A percentile compares a stretch with the other conserved stretches of the same genome.
These are phyloP conservation scores for Drosophila subobscura DNA, from an alignment of 1,140 invertebrate species.

Conservation along the genomic window DNA sequence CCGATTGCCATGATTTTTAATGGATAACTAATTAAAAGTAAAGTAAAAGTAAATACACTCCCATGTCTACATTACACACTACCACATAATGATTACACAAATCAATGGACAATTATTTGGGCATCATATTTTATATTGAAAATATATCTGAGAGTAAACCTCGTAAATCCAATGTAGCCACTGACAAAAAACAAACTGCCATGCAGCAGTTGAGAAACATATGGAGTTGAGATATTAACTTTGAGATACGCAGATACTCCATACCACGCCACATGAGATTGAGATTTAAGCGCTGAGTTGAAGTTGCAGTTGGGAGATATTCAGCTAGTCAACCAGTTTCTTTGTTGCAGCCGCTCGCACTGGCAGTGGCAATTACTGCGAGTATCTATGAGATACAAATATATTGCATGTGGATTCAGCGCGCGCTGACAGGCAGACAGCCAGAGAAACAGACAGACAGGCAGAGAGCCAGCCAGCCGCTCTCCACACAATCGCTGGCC, in stretches of 20 bases:
- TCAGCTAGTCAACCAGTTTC: constrained; percentile 51
- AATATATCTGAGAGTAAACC: background rate
- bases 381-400: constrained; percentile 50
- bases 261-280: background rate
- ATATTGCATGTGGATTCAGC: constrained; percentile 53
- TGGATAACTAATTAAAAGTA: too few species aligned
- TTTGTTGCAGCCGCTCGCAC: constrained; percentile 26
- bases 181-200: constrained; percentile 55
- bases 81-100: too few species aligned
- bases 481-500: constrained; percentile 33
- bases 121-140: constrained; percentile 39
- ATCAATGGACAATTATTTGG: constrained; percentile 27
- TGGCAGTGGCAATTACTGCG: constrained; percentile 58
- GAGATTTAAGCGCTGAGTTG: constrained; percentile 6
- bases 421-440: too few species aligned
- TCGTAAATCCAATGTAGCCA: constrained; percentile 26
- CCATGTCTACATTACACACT: too few species aligned
- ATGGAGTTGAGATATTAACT: background rate
- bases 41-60: too few species aligned
- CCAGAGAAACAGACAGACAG: too few species aligned
- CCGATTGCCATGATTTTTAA: too few species aligned
- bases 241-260: constrained; percentile 10
- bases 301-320: constrained; percentile 1
- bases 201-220: constrained; percentile 34
- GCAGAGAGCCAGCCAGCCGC: too few species aligned